Percentiles rank a stretch among this genome's conserved stretches.
Conservation (phyloP, 2,888 invertebrate species). For the Steromphala cineraria region DNA sequence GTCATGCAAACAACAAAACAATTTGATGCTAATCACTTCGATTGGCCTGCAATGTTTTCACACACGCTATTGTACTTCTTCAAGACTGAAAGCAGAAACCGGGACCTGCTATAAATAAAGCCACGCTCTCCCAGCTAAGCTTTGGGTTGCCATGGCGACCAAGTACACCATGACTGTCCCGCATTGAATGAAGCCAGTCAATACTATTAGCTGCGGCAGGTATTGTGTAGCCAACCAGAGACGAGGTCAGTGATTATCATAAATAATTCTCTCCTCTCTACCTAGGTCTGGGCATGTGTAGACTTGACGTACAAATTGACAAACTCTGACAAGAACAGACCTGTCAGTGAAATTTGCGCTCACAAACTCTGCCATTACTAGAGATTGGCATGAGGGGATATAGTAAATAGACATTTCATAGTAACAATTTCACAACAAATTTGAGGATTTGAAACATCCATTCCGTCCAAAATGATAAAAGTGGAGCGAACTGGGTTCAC, state of each 20-base stretch:
- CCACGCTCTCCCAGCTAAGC: not conserved
- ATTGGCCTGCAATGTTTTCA: not conserved
- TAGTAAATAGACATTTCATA: not conserved
- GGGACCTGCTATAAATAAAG: not conserved
- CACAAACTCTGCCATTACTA: conserved; percentile 9
- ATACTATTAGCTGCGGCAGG: not conserved
- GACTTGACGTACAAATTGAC: not conserved
- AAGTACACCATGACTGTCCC: not conserved
- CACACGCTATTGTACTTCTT: not conserved
- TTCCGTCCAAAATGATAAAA: conserved; percentile 63
- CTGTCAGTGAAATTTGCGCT: conserved; percentile 26
- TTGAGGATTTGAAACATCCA: conserved; percentile 10
- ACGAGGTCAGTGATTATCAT: conserved; percentile 7
- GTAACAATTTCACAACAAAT: not conserved
- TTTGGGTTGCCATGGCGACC: not conserved
- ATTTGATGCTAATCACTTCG: not conserved
- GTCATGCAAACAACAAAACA: not conserved
- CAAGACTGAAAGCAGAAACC: not conserved
- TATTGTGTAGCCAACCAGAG: not conserved
- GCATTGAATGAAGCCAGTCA: not conserved
- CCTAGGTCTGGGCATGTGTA: not conserved
- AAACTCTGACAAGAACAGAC: not conserved
- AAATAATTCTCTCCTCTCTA: not conserved
- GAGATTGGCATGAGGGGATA: not conserved
- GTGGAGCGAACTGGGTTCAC: conserved; percentile 68